A percentile compares a stretch with the other conserved stretches of the same genome.
These are phyloP conservation scores for Notamacropus eugenii DNA, from an alignment of 2,797 vertebrate species.

Conservation along the genomic window DNA sequence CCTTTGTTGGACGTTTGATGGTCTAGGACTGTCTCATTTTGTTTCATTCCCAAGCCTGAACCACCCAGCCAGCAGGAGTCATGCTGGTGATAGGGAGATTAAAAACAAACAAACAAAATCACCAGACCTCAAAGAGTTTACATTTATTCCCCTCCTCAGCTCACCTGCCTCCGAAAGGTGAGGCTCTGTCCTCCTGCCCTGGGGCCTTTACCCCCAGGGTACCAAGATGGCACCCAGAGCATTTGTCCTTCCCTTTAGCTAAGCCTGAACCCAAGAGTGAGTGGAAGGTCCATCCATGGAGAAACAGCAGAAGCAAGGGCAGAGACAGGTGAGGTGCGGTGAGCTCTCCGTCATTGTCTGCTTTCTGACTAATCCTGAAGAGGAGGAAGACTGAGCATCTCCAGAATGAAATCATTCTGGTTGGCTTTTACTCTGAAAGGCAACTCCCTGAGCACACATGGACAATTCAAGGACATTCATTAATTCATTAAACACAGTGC, in stretches of 20 bases:
- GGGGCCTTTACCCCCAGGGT: neutral
- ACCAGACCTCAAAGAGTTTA: neutral
- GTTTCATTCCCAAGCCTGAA: neutral
- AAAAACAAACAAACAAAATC: neutral
- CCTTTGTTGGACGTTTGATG: neutral
- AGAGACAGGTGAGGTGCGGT: neutral
- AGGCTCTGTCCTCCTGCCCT: neutral
- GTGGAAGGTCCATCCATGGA: neutral
- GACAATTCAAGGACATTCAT: neutral
- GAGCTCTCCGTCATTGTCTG: neutral
- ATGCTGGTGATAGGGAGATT: neutral
- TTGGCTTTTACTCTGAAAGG: neutral
- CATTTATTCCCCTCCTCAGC: neutral
- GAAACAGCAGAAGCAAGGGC: neutral
- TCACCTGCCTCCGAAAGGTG: neutral
- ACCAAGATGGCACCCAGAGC: neutral
- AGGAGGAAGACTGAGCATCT: neutral
- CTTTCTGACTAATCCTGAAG: neutral
- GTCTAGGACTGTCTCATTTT: neutral
- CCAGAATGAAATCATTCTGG: neutral
- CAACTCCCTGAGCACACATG: neutral
- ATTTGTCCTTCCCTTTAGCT: neutral
- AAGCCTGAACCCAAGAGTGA: neutral
- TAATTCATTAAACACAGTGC: neutral
- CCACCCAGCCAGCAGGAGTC: neutral